Conservation (phyloP, 2,113 vertebrate genomes). For the Toxostoma redivivum region DNA sequence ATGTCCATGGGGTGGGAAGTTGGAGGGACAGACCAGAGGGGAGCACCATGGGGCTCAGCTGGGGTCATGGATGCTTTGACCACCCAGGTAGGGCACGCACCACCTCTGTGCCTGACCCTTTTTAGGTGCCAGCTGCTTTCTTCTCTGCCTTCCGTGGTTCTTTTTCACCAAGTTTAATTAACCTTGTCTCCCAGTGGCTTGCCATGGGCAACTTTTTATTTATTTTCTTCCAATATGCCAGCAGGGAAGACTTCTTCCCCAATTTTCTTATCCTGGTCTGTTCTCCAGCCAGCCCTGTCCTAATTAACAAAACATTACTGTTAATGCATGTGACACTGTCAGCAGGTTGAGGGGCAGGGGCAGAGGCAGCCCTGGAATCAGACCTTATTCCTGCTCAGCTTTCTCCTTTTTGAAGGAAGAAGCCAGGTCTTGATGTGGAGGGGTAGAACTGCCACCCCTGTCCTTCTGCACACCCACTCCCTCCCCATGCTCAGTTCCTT, state of each 20-base stretch:
- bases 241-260: background rate
- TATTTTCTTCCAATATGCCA: background rate
- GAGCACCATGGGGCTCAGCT: rapidly evolving
- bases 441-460: background rate
- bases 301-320: background rate
- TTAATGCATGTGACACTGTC: rapidly evolving
- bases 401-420: background rate
- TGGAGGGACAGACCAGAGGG: background rate
- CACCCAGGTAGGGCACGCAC: rapidly evolving
- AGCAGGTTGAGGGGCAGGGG: background rate
- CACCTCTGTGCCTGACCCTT: rapidly evolving
- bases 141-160: background rate
- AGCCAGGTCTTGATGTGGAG: background rate
- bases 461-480: rapidly evolving
- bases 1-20: background rate
- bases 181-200: background rate
- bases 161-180: background rate
- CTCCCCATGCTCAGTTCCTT: background rate
- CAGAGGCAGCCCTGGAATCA: background rate
- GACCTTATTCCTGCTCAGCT: background rate
- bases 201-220: background rate
- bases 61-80: background rate
- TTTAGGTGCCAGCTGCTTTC: background rate
- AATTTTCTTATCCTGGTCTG: background rate
- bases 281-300: rapidly evolving